phyloP scores from a whole-genome alignment of 2,113 vertebrate species.

The Myotis brandtii region DNA sequence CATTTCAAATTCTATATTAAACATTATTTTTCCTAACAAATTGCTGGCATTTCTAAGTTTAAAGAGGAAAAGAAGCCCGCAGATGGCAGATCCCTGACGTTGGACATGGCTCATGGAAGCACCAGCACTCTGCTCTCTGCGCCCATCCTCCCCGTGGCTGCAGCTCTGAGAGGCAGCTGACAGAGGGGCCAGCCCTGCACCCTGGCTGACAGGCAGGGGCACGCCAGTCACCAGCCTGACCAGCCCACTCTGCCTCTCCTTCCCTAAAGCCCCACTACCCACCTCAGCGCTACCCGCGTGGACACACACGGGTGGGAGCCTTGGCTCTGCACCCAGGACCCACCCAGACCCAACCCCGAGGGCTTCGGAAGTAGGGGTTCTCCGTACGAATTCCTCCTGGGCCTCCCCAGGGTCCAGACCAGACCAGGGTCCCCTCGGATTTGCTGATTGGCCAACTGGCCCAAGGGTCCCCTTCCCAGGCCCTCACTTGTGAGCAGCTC shows the following conservation, averaged over 20 bases:
- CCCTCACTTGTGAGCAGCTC: background rate
- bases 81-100: background rate
- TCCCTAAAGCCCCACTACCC: background rate
- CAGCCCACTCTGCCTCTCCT: too few species aligned
- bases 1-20: constrained; percentile 24
- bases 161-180: background rate
- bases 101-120: background rate
- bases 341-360: background rate
- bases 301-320: accelerated
- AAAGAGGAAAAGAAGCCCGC: background rate
- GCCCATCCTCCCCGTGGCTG: accelerated
- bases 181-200: background rate
- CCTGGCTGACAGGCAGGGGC: background rate
- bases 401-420: background rate
- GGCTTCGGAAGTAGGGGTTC: background rate
- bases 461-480: background rate
- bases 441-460: background rate
- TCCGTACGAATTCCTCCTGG: background rate
- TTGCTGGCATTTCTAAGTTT: constrained; percentile 44
- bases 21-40: background rate
- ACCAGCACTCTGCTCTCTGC: background rate
- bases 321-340: too few species aligned
- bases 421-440: background rate
- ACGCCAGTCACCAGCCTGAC: accelerated
- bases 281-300: background rate